Evolutionary conservation across 2,797 vertebrate species (phyloP).

Genomic region (Oryzias dopingdopingensis): DNA sequence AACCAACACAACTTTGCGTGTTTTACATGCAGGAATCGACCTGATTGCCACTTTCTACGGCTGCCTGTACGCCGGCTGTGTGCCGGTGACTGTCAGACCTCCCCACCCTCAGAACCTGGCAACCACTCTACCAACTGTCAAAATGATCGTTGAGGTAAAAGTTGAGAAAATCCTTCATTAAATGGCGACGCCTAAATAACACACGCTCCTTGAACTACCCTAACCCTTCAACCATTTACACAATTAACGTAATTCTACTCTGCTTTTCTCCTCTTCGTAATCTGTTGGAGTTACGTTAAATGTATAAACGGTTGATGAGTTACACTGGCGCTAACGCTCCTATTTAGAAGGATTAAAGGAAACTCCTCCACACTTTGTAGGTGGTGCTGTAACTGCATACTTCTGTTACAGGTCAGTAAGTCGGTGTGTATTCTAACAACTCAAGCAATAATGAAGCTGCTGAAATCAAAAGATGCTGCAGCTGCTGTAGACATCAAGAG

Average conservation of each 20-base stretch:
- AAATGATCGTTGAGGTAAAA: constrained; percentile 96
- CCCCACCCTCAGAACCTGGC: constrained; percentile 95
- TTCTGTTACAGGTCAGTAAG: constrained; percentile 88
- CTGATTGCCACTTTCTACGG: constrained; percentile 96
- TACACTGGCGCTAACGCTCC: no score
- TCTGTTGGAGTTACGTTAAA: no score
- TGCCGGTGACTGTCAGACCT: constrained; percentile 91
- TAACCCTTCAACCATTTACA: no score
- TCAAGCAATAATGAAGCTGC: constrained; percentile 92
- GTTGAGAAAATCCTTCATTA: no score
- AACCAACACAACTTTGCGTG: not conserved
- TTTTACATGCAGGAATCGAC: constrained; percentile 83
- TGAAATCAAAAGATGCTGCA: constrained; percentile 93
- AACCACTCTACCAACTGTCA: constrained; percentile 94
- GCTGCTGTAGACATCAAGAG: constrained; percentile 90
- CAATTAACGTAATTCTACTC: no score
- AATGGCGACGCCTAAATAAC: no score
- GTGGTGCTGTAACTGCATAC: not conserved
- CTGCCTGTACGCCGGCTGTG: constrained; percentile 92
- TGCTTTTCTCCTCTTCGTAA: no score
- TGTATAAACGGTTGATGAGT: no score
- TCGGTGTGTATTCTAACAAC: constrained; percentile 93
- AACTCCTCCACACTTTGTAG: no score
- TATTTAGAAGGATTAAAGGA: no score
- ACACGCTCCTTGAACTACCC: no score